Evolutionary conservation across 2,888 invertebrate species (phyloP).

Genomic region (Thumatha senex): DNA sequence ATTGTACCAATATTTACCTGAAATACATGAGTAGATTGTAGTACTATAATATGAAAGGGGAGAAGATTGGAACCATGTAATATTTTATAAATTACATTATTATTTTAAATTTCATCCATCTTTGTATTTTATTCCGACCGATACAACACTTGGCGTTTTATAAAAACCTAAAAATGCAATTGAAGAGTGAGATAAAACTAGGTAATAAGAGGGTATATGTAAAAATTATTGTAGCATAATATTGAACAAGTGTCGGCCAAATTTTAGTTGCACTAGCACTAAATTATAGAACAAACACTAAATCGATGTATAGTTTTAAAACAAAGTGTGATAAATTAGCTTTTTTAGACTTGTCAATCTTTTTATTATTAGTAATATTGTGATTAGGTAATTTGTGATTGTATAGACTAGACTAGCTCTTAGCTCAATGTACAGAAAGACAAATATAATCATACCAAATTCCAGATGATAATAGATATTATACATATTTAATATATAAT

Average conservation of each 20-base stretch:
- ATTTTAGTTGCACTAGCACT: constrained; percentile 24
- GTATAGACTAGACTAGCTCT: constrained; percentile 28
- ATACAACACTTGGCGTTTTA: neutral
- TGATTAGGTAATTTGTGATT: constrained; percentile 36
- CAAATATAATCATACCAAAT: constrained; percentile 34
- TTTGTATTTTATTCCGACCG: neutral
- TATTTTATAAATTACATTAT: no score
- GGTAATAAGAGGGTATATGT: constrained; percentile 14
- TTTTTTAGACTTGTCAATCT: constrained; percentile 38
- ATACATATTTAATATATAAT: no score
- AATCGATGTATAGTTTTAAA: constrained; percentile 34
- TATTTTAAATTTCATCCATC: no score
- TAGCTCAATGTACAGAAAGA: constrained; percentile 57
- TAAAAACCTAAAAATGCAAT: constrained; percentile 22
- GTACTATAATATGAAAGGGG: no score
- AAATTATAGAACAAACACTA: constrained; percentile 13
- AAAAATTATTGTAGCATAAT: constrained; percentile 15
- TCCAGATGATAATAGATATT: constrained; percentile 15
- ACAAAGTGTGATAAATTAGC: constrained; percentile 58
- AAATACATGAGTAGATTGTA: no score
- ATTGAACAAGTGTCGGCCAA: constrained; percentile 24
- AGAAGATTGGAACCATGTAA: no score
- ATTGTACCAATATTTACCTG: no score
- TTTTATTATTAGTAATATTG: constrained; percentile 29
- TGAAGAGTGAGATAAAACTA: constrained; percentile 52